Evolutionary conservation across 2,888 invertebrate genomes (phyloP), one percentile per base, ranked within the genome.

Genomic region (Noctua janthe): DNA sequence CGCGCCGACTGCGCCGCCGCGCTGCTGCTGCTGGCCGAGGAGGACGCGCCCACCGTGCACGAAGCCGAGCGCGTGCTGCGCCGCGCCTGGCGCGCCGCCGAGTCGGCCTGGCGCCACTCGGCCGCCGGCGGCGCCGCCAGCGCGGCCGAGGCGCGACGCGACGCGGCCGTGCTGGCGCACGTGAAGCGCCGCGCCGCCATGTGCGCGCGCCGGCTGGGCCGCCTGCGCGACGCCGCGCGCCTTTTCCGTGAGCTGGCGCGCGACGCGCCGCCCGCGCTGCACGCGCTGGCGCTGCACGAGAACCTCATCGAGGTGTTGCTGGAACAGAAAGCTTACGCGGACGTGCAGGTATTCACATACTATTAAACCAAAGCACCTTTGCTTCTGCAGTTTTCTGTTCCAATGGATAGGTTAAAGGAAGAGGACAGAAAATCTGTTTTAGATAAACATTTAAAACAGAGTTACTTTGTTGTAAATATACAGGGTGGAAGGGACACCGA

Each of bases 181-280:
- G 98, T 99, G 78, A 98, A 99, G 95, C 97, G 99, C 78, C 97
- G 99, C 85, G 96, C 99, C 83, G 99, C 99, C n/a, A 99, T 99
- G 99, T 99, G 99, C 97, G 99, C 99, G 56, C 97, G 99, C 80
- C 99, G 99, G 92, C 97, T 99, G 79, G 99, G 99, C 20, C 98
- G 99, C 91, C 97, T 99, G 87, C 99, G 99, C 95, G 99, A 99
- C 96, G 99, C 99, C 0, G 98, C 99, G 49, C 99, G 99, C 95
- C 98, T 99, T 97, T 99, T 99, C 97, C 98, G 99, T 92, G 99
- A 99, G 97, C 97, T 99, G 85, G 99, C 99, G 76, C 99, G 99
- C 96, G 99, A 99, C 97, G 98, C 99, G 88, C 99, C 99, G 90
- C 99, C 99, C 20, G 98, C 99, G 91, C 98, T 99, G 98, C 99